Base-by-base conservation (phyloP, 2,888 invertebrate species). In the Tetheella fluctuosa region DNA sequence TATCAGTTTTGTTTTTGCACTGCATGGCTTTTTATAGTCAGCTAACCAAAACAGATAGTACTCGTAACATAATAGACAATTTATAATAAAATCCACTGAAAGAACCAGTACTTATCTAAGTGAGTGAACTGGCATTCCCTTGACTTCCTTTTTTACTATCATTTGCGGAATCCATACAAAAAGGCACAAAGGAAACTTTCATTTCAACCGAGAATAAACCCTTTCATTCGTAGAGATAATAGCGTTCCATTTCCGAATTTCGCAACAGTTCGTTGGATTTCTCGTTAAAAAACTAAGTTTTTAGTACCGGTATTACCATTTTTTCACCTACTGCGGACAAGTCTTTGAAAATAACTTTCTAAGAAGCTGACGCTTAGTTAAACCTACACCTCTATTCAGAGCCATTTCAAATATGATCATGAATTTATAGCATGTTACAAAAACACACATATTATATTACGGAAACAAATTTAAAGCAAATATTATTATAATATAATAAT, bases 201-300 rank as follows among this genome's bases (percentile, higher is more conserved):
- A 64, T 61, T 66, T 63, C 56, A n/a, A 54, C 60, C 61, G 61
- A 68, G 67, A 65, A 25, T 56, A 61, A 58, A 74, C 61, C 65
- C 60, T 72, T 71, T 69, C 68, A 73, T 65, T 71, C 65, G 60
- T 52, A 59, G 63, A 71, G 68, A 77, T 74, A 74, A 77, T 75
- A 64, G 69, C 67, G 69, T 71, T 75, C 75, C 53, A 74, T 75
- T 77, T 73, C 67, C 60, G 64, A 67, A 71, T 71, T 69, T 62
- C 53, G 69, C 59, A 76, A 69, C 73, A 71, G 68, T 69, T 67
- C 68, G 68, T 62, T 63, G 70, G 59, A 39, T 39, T 39, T 39
- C 39, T 39, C 60, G 57, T 59, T 59, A 61, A 59, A 65, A 61
- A 56, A 37, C 59, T 65, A 34, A 34, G 34, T 34, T 34, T 34